These are phyloP conservation scores for Macrosiphum euphorbiae DNA, from an alignment of 2,888 invertebrate genomes.

Conservation along the genomic window DNA sequence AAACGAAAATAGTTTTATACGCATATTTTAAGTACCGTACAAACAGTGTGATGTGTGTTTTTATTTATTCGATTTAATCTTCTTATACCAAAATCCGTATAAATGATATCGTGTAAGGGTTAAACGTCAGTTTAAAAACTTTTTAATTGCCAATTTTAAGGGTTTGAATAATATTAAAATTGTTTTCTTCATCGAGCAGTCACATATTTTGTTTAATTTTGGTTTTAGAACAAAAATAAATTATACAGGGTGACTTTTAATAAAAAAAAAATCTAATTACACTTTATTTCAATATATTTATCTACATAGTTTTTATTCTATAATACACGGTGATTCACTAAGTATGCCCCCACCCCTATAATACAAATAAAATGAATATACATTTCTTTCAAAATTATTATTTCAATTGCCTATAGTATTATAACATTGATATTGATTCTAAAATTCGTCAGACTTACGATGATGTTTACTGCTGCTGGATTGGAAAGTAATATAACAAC, in stretches of 20 bases:
- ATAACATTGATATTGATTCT: too few relatives aligned
- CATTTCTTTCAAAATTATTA: not conserved
- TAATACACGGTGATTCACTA: too few relatives aligned
- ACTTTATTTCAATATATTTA: not conserved
- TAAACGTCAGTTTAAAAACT: constrained; percentile 8
- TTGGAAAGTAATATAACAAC: not conserved
- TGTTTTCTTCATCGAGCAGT: not conserved
- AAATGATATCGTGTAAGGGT: not conserved
- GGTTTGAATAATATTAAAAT: not conserved
- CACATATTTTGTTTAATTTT: not conserved
- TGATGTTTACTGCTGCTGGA: not conserved
- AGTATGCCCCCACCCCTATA: too few relatives aligned
- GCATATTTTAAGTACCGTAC: not conserved
- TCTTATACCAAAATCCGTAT: not conserved
- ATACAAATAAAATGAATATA: too few relatives aligned
- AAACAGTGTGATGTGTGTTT: not conserved
- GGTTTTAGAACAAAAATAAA: not conserved
- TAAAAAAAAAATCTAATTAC: not conserved
- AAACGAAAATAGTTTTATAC: constrained; percentile 5
- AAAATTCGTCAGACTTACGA: not conserved
- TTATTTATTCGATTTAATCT: constrained; percentile 30
- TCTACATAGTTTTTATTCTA: not conserved
- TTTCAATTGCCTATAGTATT: not conserved
- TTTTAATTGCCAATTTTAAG: constrained; percentile 7
- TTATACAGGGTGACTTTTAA: not conserved